phyloP scores from a whole-genome alignment of 1,140 invertebrate genomes.

The Hycleus phaleratus region DNA sequence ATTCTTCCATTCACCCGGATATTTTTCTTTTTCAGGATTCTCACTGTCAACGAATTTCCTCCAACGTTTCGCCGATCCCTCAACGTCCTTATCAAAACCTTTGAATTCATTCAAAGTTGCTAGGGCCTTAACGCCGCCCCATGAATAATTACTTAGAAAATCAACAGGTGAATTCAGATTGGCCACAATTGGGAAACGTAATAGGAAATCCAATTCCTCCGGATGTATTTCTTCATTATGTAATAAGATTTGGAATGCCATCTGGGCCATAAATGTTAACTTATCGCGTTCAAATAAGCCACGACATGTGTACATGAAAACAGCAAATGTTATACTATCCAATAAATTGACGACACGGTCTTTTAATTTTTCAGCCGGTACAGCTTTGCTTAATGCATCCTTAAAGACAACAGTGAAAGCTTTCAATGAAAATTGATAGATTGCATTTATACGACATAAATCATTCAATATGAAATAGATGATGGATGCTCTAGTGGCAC shows the following conservation, averaged over 20 bases:
- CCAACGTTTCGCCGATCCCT: conserved; percentile 79
- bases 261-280: conserved; percentile 82
- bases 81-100: conserved; percentile 86
- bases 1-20: conserved; percentile 95
- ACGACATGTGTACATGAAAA: conserved; percentile 81
- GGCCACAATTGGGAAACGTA: conserved; percentile 66
- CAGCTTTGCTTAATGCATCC: conserved; percentile 70
- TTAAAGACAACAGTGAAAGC: conserved; percentile 90
- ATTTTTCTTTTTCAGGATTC: conserved; percentile 85
- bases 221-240: conserved; percentile 59
- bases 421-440: conserved; percentile 95
- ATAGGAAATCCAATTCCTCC: conserved; percentile 78
- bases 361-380: conserved; percentile 57
- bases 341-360: conserved; percentile 72
- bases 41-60: conserved; percentile 88
- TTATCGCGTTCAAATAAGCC: conserved; percentile 92
- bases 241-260: conserved; percentile 64
- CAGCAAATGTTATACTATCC: conserved; percentile 79
- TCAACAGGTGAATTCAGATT: conserved; percentile 68
- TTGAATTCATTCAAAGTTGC: conserved; percentile 73
- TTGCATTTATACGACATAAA: conserved; percentile 86
- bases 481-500: conserved; percentile 78
- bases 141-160: conserved; percentile 74
- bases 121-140: conserved; percentile 82
- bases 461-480: conserved; percentile 94